Evolutionary conservation across 2,888 invertebrate genomes (phyloP), one percentile per base, ranked within the genome.

Genomic region (Nemurella pictetii): DNA sequence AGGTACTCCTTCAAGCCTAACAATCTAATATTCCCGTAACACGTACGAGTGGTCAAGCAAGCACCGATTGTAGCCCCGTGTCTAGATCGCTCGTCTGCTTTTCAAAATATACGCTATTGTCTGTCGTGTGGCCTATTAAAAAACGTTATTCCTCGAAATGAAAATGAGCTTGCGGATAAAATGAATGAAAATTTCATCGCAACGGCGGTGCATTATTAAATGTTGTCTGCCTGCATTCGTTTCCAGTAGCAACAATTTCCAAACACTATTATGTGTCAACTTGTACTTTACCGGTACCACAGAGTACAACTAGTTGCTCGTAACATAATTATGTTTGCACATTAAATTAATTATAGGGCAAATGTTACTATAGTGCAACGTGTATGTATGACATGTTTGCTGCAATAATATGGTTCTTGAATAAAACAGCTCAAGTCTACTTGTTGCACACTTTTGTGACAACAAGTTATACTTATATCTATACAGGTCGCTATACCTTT

Each of bases 211-310:
- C 35, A 80, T 80, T 35, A 80, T 80, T 80, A 35, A 80, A 80
- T 80, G 25, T 80, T 80, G 30, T 35, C 80, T 80, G 80, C 25
- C 75, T 75, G 27, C 75, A 75, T 35, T 36, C 32, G 80, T 80
- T 80, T n/a, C 80, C 80, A 32, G n/a, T 80, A 80, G 80, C 35
- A 80, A 80, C 80, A 36, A 26, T 80, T n/a, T 80, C 80, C 30
- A 80, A 80, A 80, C 80, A 80, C 15, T 35, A 35, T 26, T 35
- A 35, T 32, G 20, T 75, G 75, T 55, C 55, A 55, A 55, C 55
- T 55, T 7, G 55, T 55, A 7, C 55, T 55, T 3, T 9, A 9
- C 32, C 32, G 4, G 9, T 32, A 5, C 32, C 12, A 12, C 20
- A 55, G 15, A 55, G 32, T 20, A 55, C 55, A 55, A 55, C 55